These are phyloP conservation scores for Drosophila orena DNA, from an alignment of 1,140 invertebrate species.

Conservation along the genomic window DNA sequence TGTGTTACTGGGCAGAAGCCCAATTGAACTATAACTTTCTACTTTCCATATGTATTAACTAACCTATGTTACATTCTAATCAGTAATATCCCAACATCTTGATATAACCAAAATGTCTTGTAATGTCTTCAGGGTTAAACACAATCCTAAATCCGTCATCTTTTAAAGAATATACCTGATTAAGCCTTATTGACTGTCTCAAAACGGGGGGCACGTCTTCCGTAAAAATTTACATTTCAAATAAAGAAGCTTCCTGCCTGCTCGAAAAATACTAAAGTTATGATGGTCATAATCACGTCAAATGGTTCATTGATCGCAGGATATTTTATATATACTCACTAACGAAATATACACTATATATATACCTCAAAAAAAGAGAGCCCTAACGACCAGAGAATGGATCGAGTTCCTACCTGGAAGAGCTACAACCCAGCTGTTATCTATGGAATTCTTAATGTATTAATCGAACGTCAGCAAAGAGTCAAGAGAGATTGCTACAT, in stretches of 20 bases:
- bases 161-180: conserved; percentile 15
- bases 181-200: conserved; percentile 40
- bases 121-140: no score
- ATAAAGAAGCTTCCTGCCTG: conserved; percentile 50
- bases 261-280: conserved; percentile 7
- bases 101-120: no score
- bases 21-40: no score
- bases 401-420: conserved; percentile 10
- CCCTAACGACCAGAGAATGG: not conserved
- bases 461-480: conserved; percentile 7
- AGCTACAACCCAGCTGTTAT: conserved; percentile 16
- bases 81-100: no score
- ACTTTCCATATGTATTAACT: no score
- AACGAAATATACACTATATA: not conserved
- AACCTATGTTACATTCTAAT: no score
- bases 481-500: not conserved
- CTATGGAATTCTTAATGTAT: not conserved
- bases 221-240: conserved; percentile 40
- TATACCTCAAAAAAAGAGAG: conserved; percentile 15
- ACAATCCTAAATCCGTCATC: not conserved
- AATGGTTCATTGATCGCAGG: conserved; percentile 45
- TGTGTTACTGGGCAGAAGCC: not conserved
- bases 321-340: not conserved
- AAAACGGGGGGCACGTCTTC: conserved; percentile 62
- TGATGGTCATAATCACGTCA: conserved; percentile 10